Base-by-base conservation (phyloP, 2,888 invertebrate species). In the Scelioninae gen. 1 region DNA sequence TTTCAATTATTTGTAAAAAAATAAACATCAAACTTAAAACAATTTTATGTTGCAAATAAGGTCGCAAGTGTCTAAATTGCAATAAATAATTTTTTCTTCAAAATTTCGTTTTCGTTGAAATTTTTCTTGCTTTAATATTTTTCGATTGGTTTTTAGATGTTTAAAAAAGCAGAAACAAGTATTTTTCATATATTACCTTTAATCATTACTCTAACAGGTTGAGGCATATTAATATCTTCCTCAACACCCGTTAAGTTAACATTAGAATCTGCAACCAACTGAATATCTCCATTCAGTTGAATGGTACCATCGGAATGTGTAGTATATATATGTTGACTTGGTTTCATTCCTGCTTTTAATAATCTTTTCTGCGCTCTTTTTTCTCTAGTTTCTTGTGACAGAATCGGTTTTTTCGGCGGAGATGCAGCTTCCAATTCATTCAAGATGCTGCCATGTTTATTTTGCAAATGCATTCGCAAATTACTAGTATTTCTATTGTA, bases 401-500 rank as follows among this genome's bases (percentile, higher is more conserved):
- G 56, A 0, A 88, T 69, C 29, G 90, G 91, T 16, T 89, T 89
- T 9, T 89, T 87, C 0, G 92, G 92, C 0, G 92, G 91, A 72
- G 88, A 89, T 2, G 87, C 83, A 1, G 91, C 84, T 78, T 93
- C 93, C 8, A 93, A 76, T 47, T 92, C 92, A 38, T 88, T 76
- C 29, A 93, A 85, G 71, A 93, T 92, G 56, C 90, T 90, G 0
- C 88, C 86, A 84, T 93, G 93, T 80, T 93, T 93, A 75, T 93
- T 93, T 86, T 93, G 93, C 16, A 93, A 88, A 75, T 93, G 93
- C 93, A 93, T 93, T 1, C 85, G 74, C 13, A 93, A 87, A 87
- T 93, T 93, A 78, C 93, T 93, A 0, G 93, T 93, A 83, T 93
- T 93, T 55, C 93, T 91, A 84, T 93, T 93, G 71, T 93, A 93